Percentiles rank a stretch among this genome's conserved stretches.
Evolutionary conservation across 2,888 invertebrate species (phyloP).

Genomic region (Brachypalpus laphriformis): DNA sequence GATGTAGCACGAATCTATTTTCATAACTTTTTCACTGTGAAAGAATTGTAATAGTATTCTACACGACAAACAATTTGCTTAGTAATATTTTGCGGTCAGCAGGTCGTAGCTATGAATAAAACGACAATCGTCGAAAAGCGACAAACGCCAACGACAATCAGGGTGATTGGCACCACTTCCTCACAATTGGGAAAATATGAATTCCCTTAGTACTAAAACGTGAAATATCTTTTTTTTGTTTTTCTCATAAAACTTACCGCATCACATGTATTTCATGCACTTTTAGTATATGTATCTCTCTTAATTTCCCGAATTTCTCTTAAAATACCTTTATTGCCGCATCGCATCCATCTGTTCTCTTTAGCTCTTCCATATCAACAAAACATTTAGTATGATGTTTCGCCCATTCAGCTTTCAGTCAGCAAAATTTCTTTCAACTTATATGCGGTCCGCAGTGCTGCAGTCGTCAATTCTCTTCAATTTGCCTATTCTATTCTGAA

Average conservation of each 20-base stretch:
- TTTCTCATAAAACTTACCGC: background rate
- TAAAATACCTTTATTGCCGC: background rate
- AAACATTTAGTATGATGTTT: constrained; percentile 59
- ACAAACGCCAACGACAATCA: too few relatives aligned
- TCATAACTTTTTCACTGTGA: too few relatives aligned
- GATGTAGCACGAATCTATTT: too few relatives aligned
- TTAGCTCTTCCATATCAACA: constrained; percentile 41
- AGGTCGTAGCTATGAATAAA: too few relatives aligned
- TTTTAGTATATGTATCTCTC: constrained; percentile 5
- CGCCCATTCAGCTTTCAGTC: constrained; percentile 73
- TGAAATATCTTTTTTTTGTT: constrained; percentile 11
- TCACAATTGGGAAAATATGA: background rate
- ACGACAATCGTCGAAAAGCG: too few relatives aligned
- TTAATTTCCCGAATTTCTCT: background rate
- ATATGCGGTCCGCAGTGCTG: constrained; percentile 64
- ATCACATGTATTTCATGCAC: constrained; percentile 13
- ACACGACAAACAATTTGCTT: too few relatives aligned
- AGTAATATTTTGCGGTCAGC: too few relatives aligned
- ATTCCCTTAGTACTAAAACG: constrained; percentile 37
- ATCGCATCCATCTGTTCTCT: background rate
- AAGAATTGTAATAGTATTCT: too few relatives aligned
- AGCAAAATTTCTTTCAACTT: constrained; percentile 67
- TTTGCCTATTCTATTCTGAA: constrained; percentile 46
- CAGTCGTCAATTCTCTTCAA: constrained; percentile 58
- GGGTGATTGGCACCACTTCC: constrained; percentile 16